Evolutionary conservation across 2,113 vertebrate genomes (phyloP), one percentile per base, ranked within the genome.

Genomic region (Lipotes vexillifer): DNA sequence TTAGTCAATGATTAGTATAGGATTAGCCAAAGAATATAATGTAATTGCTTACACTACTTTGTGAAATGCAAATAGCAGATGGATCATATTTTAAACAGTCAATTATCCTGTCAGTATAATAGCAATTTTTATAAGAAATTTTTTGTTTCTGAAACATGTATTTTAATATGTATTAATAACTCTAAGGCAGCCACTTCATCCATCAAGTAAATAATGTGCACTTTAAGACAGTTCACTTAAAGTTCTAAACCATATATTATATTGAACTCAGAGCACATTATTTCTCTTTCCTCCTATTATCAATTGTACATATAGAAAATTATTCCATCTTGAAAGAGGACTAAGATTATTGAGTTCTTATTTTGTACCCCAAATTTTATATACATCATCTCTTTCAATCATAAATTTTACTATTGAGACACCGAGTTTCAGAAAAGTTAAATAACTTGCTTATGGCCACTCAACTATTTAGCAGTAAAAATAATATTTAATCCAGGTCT

Each of bases 161-260:
- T 78, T 97, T 96, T 97, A 95, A 97, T 95, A 95, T 20, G 7
- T 90, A 94, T 94, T 97, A 97, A 96, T 63, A 33, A 94, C 61
- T 98, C 95, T 96, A 95, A 86, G 96, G 95, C 96, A 98, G 92
- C 78, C 78, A 95, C 97, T 97, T 87, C 0, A 97, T 93, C 95
- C 96, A 97, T 97, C 84, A 97, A 92, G 91, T 92, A 97, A 98
- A 96, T 97, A 98, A 98, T 94, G 96, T 97, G 78, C 63, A 94
- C 88, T 97, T 97, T 97, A 94, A 97, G 92, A 91, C 44, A 94
- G 41, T 87, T 97, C 83, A 87, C 65, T 98, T 93, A 93, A 95
- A 97, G 74, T 98, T 95, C 97, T 98, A 98, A 95, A 88, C n/a
- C 74, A 97, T 95, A 97, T 85, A 97, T 66, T 83, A 75, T 96